Evolutionary conservation across 2,113 vertebrate species (phyloP), one percentile per base, ranked within the genome.

Genomic region (Neolamprologus devosi): DNA sequence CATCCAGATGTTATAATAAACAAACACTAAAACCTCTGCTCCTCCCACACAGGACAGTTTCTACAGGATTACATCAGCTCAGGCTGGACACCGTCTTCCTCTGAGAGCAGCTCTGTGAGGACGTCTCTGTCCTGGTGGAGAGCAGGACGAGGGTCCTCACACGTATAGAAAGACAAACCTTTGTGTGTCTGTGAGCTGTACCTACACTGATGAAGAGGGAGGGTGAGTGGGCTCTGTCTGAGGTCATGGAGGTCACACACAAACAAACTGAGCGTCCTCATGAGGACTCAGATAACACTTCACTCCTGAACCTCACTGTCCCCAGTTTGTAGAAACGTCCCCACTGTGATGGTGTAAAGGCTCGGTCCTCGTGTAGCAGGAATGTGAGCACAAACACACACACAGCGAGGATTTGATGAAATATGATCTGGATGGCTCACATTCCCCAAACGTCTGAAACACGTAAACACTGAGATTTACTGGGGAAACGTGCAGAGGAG

Each of bases 381-480:
- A 49, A 17, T 19, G 26, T 55, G 79, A 33, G 26, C 21, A 81
- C 60, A 84, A 47, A 70, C 73, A 37, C 19, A n/a, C 10, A 3
- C 21, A 33, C 58, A 14, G 40, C 13, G 16, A 86, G 58, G 78
- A 35, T 80, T 53, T 89, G 84, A 89, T 83, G 88, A 88, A 89
- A 87, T 85, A 68, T 58, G 91, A 94, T 81, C 90, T 90, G 85
- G 86, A 88, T 90, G 70, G 21, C 54, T 85, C 79, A 90, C 88
- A 89, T 91, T 92, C 91, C 82, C 51, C 55, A 51, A 85, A 73
- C 37, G 8, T 63, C 87, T 82, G 57, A 85, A 3, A 84, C 17
- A 42, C 51, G 90, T 82, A 87, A 90, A 87, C 89, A 88, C 81
- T 83, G 37, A 89, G 81, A 90, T 85, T 83, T 87, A 91, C 84